phyloP scores from a whole-genome alignment of 2,113 vertebrate species.

The Syrrhaptes paradoxus region DNA sequence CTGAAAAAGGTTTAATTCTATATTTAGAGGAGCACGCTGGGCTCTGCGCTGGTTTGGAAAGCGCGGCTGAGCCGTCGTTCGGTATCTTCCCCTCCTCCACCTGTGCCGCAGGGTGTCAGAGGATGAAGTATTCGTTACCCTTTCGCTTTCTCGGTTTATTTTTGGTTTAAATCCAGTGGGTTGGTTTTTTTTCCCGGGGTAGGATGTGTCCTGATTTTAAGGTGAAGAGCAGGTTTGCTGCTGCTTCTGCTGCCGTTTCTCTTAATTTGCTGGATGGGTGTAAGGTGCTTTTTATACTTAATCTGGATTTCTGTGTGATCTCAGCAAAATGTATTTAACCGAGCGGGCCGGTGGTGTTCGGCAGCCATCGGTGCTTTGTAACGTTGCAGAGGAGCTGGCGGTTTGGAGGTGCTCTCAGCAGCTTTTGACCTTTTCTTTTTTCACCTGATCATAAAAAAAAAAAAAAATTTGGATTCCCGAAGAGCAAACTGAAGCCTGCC shows the following conservation, averaged over 20 bases:
- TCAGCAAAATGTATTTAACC: neutral
- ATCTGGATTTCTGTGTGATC: neutral
- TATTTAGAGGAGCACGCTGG: neutral
- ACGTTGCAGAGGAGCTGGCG: neutral
- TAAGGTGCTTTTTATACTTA: neutral
- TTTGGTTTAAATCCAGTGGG: neutral
- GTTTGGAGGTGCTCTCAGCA: neutral
- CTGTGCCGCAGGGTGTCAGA: neutral
- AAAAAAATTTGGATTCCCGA: neutral
- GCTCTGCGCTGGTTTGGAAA: slow-evolving; percentile 10
- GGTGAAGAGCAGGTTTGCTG: neutral
- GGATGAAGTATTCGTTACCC: neutral
- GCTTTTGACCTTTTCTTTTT: neutral
- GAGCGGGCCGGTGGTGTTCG: neutral
- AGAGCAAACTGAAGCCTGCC: neutral
- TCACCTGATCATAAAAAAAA: too few species aligned
- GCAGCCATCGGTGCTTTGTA: neutral
- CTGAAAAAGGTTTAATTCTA: neutral
- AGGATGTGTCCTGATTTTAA: slow-evolving; percentile 19
- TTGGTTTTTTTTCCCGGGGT: neutral
- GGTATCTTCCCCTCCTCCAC: neutral
- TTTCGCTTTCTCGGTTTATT: neutral
- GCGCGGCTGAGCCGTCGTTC: neutral
- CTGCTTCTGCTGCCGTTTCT: neutral
- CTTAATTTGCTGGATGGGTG: neutral